Conservation (phyloP, 2,113 vertebrate genomes). For the Oncorhynchus clarkii region DNA sequence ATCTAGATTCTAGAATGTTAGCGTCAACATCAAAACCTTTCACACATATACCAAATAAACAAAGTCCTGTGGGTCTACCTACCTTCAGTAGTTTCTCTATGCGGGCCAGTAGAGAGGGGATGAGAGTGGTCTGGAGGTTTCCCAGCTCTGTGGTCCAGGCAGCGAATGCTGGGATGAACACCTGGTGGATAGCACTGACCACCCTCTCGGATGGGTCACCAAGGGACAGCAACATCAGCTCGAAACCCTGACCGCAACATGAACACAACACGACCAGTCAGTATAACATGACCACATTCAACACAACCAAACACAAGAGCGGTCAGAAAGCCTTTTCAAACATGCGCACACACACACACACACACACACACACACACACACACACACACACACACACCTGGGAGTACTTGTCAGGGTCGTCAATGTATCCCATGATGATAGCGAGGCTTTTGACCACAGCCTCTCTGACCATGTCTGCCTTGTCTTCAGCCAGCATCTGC, state of each 20-base stretch:
- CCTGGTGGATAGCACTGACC: slow-evolving; percentile 93
- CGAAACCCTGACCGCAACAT: slow-evolving; percentile 83
- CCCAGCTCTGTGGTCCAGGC: slow-evolving; percentile 96
- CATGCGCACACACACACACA: slow-evolving; percentile 4
- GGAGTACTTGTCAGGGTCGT: slow-evolving; percentile 95
- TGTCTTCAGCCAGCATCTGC: slow-evolving; percentile 98
- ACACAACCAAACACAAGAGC: slow-evolving; percentile 37
- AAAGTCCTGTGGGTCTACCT: too few species aligned
- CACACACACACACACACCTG: slow-evolving; percentile 77
- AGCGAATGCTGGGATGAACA: slow-evolving; percentile 96
- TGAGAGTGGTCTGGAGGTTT: slow-evolving; percentile 87
- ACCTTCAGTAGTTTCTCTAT: slow-evolving; percentile 91
- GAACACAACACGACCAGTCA: slow-evolving; percentile 42
- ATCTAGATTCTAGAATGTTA: too few species aligned
- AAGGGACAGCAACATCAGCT: slow-evolving; percentile 90
- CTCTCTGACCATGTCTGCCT: slow-evolving; percentile 96
- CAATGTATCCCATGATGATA: slow-evolving; percentile 97
- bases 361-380: slow-evolving; percentile 60
- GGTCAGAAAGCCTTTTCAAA: not conserved
- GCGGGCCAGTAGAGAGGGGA: slow-evolving; percentile 89
- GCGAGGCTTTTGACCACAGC: slow-evolving; percentile 98
- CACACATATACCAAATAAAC: too few species aligned
- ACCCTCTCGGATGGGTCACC: slow-evolving; percentile 94
- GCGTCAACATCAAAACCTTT: too few species aligned
- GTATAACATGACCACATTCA: not conserved